Percentiles rank a stretch among this genome's conserved stretches.
phyloP scores from a whole-genome alignment of 2,797 vertebrate genomes.

The Macroramphosus scolopax region DNA sequence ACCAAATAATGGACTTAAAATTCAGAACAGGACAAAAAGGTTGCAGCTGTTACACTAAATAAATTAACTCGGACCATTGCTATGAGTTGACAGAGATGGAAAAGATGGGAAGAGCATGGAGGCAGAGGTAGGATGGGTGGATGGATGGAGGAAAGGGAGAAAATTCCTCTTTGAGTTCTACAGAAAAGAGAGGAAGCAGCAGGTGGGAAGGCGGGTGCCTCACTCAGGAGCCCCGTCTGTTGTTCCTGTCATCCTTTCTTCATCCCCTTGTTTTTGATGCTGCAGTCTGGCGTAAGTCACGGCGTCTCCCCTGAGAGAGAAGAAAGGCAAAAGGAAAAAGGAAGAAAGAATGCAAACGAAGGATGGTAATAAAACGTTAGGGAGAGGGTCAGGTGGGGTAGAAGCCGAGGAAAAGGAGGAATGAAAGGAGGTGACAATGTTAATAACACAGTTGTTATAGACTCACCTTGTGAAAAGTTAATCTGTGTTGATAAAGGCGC shows the following conservation, averaged over 20 bases:
- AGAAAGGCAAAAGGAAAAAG: not conserved
- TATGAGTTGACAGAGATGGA: conserved; percentile 4
- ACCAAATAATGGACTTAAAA: conserved; percentile 30
- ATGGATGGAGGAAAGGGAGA: too few relatives aligned
- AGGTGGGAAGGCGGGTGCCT: not conserved
- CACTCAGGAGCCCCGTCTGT: conserved; percentile 80
- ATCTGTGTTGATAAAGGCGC: conserved; percentile 17
- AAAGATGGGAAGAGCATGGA: conserved; percentile 4
- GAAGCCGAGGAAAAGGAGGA: conserved; percentile 20
- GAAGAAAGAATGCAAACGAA: conserved; percentile 3
- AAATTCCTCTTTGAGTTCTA: conserved; percentile 11
- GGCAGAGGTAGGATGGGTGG: conserved; percentile 34
- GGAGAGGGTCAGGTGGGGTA: conserved; percentile 13
- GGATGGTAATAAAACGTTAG: conserved; percentile 28
- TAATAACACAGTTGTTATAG: conserved; percentile 23
- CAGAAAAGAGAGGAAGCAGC: conserved; percentile 5
- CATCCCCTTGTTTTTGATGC: conserved; percentile 86
- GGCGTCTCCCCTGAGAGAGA: conserved; percentile 84
- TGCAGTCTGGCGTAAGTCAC: conserved; percentile 91
- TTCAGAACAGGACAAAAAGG: too few relatives aligned
- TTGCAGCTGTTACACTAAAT: conserved; percentile 28
- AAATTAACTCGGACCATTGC: conserved; percentile 38
- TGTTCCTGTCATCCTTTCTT: conserved; percentile 81
- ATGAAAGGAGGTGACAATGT: conserved; percentile 11
- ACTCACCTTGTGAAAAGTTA: conserved; percentile 26